Evolutionary conservation across 2,797 vertebrate species (phyloP).

Genomic region (Sternarchorhynchus goeldii): DNA sequence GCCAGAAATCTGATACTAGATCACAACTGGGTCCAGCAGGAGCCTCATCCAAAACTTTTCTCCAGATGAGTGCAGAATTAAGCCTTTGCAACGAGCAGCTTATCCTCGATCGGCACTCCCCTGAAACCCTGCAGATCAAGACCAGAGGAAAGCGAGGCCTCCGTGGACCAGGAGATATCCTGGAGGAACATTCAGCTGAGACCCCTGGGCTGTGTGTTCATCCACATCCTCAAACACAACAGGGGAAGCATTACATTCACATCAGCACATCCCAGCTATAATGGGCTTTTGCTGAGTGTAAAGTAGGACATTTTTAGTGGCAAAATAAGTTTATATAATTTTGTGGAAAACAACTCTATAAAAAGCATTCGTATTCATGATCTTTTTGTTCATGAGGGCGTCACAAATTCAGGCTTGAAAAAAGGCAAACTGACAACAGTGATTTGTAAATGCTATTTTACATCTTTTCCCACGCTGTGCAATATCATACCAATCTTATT

Average conservation of each 20-base stretch:
- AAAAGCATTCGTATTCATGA: too few species aligned
- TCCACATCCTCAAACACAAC: not conserved
- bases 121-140: not conserved
- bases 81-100: not conserved
- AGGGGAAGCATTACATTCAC: not conserved
- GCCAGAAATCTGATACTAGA: constrained; percentile 7
- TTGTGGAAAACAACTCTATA: not conserved
- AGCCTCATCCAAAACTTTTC: not conserved
- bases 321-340: not conserved
- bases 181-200: not conserved
- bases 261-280: not conserved
- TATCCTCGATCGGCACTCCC: not conserved
- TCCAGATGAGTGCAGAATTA: constrained; percentile 2
- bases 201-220: not conserved
- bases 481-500: not conserved
- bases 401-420: too few species aligned
- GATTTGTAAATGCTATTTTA: not conserved
- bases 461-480: not conserved
- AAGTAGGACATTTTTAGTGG: not conserved
- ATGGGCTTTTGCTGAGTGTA: not conserved
- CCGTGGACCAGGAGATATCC: not conserved
- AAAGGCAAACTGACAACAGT: too few species aligned
- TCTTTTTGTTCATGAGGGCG: too few species aligned
- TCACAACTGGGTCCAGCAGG: not conserved
- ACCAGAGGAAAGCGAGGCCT: not conserved